These are phyloP conservation scores for Hydraecia micacea DNA, from an alignment of 2,888 invertebrate genomes.

Conservation along the genomic window DNA sequence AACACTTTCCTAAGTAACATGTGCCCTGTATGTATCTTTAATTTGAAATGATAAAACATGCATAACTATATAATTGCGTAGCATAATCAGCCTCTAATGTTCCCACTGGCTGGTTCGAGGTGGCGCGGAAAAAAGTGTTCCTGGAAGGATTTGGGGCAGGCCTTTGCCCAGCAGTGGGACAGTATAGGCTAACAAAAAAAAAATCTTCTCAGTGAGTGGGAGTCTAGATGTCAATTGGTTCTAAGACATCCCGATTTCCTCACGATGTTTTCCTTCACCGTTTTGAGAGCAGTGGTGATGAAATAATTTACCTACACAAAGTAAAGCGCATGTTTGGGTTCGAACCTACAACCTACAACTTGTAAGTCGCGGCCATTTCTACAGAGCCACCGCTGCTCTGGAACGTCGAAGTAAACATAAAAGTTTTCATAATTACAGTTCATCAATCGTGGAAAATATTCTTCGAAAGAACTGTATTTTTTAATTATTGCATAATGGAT, in stretches of 20 bases:
- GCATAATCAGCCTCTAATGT: neutral
- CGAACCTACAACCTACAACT: neutral
- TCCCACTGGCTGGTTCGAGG: neutral
- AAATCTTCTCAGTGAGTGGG: too few species aligned
- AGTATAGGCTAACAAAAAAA: too few species aligned
- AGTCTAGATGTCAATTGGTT: too few species aligned
- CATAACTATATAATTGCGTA: neutral
- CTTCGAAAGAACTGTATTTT: constrained; percentile 18
- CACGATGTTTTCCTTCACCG: too few species aligned
- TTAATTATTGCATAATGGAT: constrained; percentile 23
- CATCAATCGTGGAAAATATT: constrained; percentile 6
- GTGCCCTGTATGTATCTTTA: constrained; percentile 1
- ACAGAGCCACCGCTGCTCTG: neutral
- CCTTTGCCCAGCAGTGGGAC: too few species aligned
- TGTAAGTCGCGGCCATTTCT: neutral
- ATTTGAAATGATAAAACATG: neutral
- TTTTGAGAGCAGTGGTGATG: neutral
- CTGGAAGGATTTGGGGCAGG: too few species aligned
- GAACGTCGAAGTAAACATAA: constrained; percentile 5
- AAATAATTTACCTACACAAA: constrained; percentile 1
- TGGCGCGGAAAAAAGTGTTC: too few species aligned
- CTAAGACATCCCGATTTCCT: too few species aligned
- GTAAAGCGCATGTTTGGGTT: neutral
- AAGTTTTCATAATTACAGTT: constrained; percentile 11
- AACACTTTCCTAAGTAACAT: constrained; percentile 20